Percentiles rank a stretch among this genome's conserved stretches.
phyloP scores from a whole-genome alignment of 2,797 vertebrate species.

The Champsocephalus esox region DNA sequence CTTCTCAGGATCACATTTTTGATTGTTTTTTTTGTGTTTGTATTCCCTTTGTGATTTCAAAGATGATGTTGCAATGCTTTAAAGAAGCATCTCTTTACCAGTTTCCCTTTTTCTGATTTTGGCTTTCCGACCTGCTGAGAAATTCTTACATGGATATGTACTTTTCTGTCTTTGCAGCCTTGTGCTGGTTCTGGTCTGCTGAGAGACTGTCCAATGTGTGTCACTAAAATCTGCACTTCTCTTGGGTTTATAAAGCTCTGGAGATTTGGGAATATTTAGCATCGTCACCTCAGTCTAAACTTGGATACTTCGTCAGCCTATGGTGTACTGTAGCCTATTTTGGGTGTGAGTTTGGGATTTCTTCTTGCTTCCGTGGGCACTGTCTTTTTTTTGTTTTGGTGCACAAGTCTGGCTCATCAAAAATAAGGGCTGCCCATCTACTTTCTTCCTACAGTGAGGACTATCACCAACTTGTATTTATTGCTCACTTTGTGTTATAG shows the following conservation, averaged over 20 bases:
- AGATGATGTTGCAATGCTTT: constrained; percentile 18
- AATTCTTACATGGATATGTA: constrained; percentile 28
- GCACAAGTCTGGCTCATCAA: constrained; percentile 55
- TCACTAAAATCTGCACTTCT: constrained; percentile 56
- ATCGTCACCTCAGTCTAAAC: constrained; percentile 62
- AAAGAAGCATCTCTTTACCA: neutral
- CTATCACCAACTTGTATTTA: constrained; percentile 16
- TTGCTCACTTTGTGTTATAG: neutral
- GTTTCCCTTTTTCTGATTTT: constrained; percentile 9
- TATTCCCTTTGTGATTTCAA: constrained; percentile 3
- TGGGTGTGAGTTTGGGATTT: constrained; percentile 59
- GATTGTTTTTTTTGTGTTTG: neutral
- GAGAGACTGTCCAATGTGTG: constrained; percentile 48
- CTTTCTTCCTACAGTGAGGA: constrained; percentile 14
- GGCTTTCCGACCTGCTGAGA: constrained; percentile 14
- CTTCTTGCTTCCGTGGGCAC: constrained; percentile 36
- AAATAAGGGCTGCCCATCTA: constrained; percentile 19
- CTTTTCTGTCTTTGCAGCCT: constrained; percentile 7
- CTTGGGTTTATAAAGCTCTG: constrained; percentile 42
- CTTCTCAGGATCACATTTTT: constrained; percentile 14
- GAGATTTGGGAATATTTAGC: constrained; percentile 63
- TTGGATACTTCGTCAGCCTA: constrained; percentile 36
- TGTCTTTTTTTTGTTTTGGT: constrained; percentile 28
- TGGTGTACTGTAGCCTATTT: constrained; percentile 49
- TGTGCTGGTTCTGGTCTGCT: constrained; percentile 36